Evolutionary conservation across 2,888 invertebrate species (phyloP), one percentile per base, ranked within the genome.

Genomic region (Drosophila anceps): DNA sequence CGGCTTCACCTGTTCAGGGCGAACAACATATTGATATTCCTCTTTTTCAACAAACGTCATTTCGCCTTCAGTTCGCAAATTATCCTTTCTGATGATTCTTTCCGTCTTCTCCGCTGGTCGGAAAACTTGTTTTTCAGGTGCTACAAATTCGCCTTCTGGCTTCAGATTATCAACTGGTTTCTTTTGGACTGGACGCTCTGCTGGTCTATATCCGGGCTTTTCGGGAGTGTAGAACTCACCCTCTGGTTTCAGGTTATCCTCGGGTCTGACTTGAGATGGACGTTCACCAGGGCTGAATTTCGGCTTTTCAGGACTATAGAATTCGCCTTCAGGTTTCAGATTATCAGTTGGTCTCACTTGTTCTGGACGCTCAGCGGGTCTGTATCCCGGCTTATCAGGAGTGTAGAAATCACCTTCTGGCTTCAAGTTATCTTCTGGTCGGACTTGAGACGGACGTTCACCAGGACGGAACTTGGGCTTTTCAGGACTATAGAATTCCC

Each of bases 31-130:
- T 50, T 50, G 31, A 18, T 50, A 50, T n/a, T 50, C 50, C 5
- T 31, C 31, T 9, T 2, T 18, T 29, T 50, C 50, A 0, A 50
- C 31, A 12, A 50, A 50, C 18, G 50, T 50, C 50, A 50, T 50
- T 33, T 50, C 50, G 12, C 50, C 50, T 50, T 50, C 50, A 7
- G 50, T 33, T 6, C 7, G 48, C 2, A 95, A 91, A 84, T 95
- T 95, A 81, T 95, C 94, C 41, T 94, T 93, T 43, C 93, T 92
- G 57, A 81, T 92, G 54, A 81, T 92, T 91, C 72, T 93, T 91
- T 79, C 91, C 0, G 91, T 93, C 43, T 93, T 83, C 69, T 94
- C 94, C 31, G 93, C 95, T 0, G 95, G 94, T 8, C 88, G 91
- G 86, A 93, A 94, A 41, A 69, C 80, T 41, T 92, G 81, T 46